A percentile compares a stretch with the other conserved stretches of the same genome.
Evolutionary conservation across 1,140 invertebrate species (phyloP).

Genomic region (Drosophila sechellia): DNA sequence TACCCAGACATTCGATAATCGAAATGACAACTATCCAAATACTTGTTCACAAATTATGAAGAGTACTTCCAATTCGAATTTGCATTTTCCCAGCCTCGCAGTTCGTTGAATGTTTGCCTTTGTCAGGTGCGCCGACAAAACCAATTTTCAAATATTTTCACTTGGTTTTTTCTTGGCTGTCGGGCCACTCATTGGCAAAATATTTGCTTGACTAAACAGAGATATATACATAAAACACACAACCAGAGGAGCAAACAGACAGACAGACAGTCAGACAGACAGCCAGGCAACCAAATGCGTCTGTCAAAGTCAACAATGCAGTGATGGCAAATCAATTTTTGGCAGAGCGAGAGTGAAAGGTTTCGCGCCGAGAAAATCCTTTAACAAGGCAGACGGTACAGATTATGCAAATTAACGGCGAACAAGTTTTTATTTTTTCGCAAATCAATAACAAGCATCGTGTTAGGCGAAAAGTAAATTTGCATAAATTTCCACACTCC

Average conservation of each 20-base stretch:
- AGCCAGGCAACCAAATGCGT: constrained; percentile 19
- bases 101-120: constrained; percentile 71
- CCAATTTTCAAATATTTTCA: constrained; percentile 84
- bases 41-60: neutral
- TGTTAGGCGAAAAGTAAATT: constrained; percentile 60
- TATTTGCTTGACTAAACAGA: constrained; percentile 75
- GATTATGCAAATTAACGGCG: constrained; percentile 77
- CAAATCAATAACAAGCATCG: constrained; percentile 70
- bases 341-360: constrained; percentile 55
- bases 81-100: constrained; percentile 11
- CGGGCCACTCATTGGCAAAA: constrained; percentile 68
- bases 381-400: constrained; percentile 67
- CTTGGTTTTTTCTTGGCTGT: constrained; percentile 57
- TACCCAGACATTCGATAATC: no score
- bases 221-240: constrained; percentile 23
- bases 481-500: constrained; percentile 63
- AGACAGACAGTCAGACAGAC: neutral
- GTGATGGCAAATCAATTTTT: constrained; percentile 61
- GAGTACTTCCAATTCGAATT: constrained; percentile 43
- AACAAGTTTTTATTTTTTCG: constrained; percentile 45
- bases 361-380: constrained; percentile 69
- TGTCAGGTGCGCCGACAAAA: constrained; percentile 80
- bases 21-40: no score
- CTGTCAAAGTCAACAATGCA: constrained; percentile 76
- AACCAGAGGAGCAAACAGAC: constrained; percentile 11